A percentile compares a stretch with the other conserved stretches of the same genome.
These are phyloP conservation scores for Myiothlypis coronata DNA, from an alignment of 2,797 vertebrate genomes.

Conservation along the genomic window DNA sequence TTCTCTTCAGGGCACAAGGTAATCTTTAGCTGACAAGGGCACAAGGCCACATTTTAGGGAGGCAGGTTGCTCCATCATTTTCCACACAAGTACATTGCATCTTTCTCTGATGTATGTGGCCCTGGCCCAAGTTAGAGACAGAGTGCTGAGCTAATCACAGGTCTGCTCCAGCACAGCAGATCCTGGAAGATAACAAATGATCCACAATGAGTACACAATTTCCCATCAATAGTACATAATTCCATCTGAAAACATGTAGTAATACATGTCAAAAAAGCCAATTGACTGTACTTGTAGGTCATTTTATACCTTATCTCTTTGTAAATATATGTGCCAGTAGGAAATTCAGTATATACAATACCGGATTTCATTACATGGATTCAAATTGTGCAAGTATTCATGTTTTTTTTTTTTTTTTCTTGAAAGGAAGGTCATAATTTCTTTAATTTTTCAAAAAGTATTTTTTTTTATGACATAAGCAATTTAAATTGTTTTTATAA, in stretches of 20 bases:
- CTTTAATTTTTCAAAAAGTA: background rate
- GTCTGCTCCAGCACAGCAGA: background rate
- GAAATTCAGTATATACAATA: background rate
- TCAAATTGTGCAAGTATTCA: background rate
- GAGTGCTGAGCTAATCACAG: background rate
- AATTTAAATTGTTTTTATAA: background rate
- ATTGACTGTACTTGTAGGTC: background rate
- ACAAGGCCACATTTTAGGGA: background rate
- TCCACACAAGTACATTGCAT: background rate
- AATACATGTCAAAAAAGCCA: background rate
- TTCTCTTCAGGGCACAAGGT: background rate
- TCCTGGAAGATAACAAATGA: background rate
- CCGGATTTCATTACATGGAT: background rate
- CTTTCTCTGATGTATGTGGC: background rate
- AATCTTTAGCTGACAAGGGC: constrained; percentile 3
- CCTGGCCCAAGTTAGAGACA: background rate
- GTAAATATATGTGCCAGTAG: background rate
- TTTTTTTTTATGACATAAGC: background rate
- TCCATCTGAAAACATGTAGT: background rate
- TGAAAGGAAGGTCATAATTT: background rate
- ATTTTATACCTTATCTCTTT: background rate
- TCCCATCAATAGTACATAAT: background rate
- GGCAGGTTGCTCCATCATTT: background rate
- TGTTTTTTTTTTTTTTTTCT: background rate
- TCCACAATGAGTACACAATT: background rate